Conservation (phyloP, 2,797 vertebrate genomes). For the Sardinella longiceps region DNA sequence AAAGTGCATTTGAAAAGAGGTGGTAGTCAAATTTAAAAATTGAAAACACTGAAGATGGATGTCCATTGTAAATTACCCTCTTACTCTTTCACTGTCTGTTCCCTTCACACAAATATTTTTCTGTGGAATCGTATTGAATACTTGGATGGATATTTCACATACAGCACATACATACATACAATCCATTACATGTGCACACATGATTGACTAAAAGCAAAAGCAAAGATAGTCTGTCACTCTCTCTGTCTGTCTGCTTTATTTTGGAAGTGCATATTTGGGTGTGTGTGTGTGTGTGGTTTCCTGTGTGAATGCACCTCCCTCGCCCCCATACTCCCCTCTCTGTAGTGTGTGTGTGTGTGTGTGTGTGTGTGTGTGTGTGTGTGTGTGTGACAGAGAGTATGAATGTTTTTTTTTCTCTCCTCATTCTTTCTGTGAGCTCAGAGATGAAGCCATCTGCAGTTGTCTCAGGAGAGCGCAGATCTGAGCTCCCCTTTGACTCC, state of each 20-base stretch:
- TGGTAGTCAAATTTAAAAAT: neutral
- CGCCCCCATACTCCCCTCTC: too few relatives aligned
- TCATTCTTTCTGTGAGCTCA: conserved; percentile 64
- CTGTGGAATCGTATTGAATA: neutral
- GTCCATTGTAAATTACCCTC: conserved; percentile 62
- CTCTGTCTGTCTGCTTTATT: neutral
- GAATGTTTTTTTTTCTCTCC: conserved; percentile 57
- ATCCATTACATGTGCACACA: neutral
- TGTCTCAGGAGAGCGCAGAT: conserved; percentile 67
- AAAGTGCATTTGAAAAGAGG: neutral
- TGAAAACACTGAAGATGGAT: neutral
- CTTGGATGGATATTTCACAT: neutral
- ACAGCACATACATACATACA: neutral
- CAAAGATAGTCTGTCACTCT: neutral
- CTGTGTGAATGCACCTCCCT: neutral
- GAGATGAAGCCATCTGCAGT: conserved; percentile 75
- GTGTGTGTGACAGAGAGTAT: conserved; percentile 50
- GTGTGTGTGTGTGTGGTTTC: neutral
- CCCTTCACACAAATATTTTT: too few relatives aligned
- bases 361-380: neutral
- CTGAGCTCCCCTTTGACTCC: conserved; percentile 62
- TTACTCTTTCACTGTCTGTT: neutral
- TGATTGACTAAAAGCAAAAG: neutral
- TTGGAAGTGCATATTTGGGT: neutral
- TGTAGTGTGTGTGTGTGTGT: neutral